phyloP scores from a whole-genome alignment of 2,113 vertebrate species.

The Sorex araneus region DNA sequence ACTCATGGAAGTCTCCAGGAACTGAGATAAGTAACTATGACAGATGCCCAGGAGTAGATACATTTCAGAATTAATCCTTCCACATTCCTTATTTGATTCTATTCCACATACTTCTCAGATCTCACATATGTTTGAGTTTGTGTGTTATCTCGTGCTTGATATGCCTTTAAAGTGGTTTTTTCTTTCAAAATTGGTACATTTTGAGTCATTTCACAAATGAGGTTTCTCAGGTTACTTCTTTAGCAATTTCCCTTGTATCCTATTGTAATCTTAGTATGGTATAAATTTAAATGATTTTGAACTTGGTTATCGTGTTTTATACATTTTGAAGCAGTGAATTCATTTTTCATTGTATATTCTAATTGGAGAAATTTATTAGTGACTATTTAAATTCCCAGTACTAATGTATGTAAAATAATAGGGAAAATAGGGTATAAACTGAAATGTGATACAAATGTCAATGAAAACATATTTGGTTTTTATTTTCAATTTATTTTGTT shows the following conservation, averaged over 20 bases:
- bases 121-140: not conserved
- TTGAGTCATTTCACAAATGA: not conserved
- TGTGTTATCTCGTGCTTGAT: not conserved
- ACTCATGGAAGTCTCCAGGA: not conserved
- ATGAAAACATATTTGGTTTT: not conserved
- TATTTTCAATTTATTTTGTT: too few species aligned
- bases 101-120: not conserved
- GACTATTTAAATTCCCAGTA: not conserved
- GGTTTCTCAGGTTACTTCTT: not conserved
- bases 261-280: not conserved
- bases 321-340: not conserved
- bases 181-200: not conserved
- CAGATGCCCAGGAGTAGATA: too few species aligned
- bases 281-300: conserved; percentile 19
- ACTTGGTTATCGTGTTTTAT: not conserved
- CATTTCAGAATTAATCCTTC: too few species aligned
- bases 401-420: conserved; percentile 24
- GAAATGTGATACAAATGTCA: not conserved
- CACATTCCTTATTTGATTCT: not conserved
- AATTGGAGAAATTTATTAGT: not conserved
- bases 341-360: not conserved
- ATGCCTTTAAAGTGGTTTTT: not conserved
- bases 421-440: conserved; percentile 22
- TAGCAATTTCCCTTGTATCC: not conserved
- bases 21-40: too few species aligned